A percentile compares a stretch with the other conserved stretches of the same genome.
Conservation (phyloP, 2,797 vertebrate genomes). For the Paratrypauchen microcephalus region DNA sequence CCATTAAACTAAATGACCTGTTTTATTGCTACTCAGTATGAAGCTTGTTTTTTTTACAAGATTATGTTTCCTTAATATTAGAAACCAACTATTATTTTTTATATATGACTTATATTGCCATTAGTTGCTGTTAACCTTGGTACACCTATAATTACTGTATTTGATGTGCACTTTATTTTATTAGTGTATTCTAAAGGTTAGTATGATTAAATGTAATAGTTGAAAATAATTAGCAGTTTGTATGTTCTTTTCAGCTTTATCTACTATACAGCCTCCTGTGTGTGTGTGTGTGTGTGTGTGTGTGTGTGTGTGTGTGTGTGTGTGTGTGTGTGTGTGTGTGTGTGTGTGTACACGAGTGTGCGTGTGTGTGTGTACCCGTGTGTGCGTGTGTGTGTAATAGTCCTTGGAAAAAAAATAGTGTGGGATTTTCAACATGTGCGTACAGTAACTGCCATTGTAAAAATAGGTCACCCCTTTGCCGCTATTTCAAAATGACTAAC, state of each 20-base stretch:
- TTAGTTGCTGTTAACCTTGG: background rate
- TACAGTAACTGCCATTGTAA: conserved; percentile 21
- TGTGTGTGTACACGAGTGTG: too few relatives aligned
- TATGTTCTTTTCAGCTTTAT: background rate
- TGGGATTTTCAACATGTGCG: background rate
- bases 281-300: background rate
- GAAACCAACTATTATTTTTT: background rate
- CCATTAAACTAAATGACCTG: conserved; percentile 9
- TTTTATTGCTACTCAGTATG: conserved; percentile 3
- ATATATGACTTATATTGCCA: background rate
- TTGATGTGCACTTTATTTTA: conserved; percentile 45
- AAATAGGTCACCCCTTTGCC: conserved; percentile 34
- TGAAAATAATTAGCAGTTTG: conserved; percentile 2
- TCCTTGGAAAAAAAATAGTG: background rate
- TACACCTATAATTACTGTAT: background rate
- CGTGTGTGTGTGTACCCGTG: background rate
- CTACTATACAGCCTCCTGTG: background rate
- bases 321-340: background rate
- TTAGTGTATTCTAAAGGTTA: conserved; percentile 33
- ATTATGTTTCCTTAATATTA: background rate
- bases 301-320: too few relatives aligned
- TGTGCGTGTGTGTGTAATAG: background rate
- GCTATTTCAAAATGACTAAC: conserved; percentile 29
- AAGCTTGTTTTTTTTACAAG: conserved; percentile 34
- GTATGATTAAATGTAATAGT: conserved; percentile 41